phyloP scores from a whole-genome alignment of 2,797 vertebrate genomes.

The Otolemur crassicaudatus region DNA sequence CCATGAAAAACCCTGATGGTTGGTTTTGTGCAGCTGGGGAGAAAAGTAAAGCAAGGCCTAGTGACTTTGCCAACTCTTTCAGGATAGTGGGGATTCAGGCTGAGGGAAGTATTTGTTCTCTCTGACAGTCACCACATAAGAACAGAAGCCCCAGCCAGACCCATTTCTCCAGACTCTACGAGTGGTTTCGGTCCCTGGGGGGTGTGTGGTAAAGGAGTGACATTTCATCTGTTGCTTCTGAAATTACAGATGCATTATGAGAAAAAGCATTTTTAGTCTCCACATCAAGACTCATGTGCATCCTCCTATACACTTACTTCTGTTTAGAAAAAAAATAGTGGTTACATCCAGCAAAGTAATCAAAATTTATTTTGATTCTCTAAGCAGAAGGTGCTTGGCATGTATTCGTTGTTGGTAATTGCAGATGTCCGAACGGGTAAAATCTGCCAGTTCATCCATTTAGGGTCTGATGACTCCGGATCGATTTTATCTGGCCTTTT shows the following conservation, averaged over 20 bases:
- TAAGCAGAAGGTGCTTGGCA: not conserved
- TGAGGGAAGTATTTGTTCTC: slow-evolving; percentile 62
- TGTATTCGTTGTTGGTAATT: not conserved
- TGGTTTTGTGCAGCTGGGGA: slow-evolving; percentile 74
- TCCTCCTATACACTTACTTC: slow-evolving; percentile 16
- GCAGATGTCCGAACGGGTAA: not conserved
- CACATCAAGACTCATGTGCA: not conserved
- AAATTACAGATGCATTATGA: slow-evolving; percentile 71
- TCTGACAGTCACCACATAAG: slow-evolving; percentile 66
- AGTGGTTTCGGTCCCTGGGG: slow-evolving; percentile 52
- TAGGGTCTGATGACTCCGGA: slow-evolving; percentile 3
- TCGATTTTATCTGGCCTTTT: slow-evolving; percentile 29
- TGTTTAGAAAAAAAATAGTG: slow-evolving; percentile 6
- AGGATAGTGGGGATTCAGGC: slow-evolving; percentile 47
- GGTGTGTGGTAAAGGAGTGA: slow-evolving; percentile 51
- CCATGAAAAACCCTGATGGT: slow-evolving; percentile 70
- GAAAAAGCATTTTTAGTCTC: slow-evolving; percentile 57
- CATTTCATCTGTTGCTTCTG: slow-evolving; percentile 70
- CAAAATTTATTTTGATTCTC: slow-evolving; percentile 10
- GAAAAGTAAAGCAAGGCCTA: slow-evolving; percentile 52
- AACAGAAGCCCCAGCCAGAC: slow-evolving; percentile 71
- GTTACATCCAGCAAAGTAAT: slow-evolving; percentile 19
- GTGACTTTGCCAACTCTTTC: slow-evolving; percentile 67
- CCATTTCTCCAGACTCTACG: slow-evolving; percentile 62
- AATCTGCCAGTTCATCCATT: not conserved